phyloP scores from a whole-genome alignment of 35 echinoderm and acorn worm species.

The Eucidaris tribuloides region DNA sequence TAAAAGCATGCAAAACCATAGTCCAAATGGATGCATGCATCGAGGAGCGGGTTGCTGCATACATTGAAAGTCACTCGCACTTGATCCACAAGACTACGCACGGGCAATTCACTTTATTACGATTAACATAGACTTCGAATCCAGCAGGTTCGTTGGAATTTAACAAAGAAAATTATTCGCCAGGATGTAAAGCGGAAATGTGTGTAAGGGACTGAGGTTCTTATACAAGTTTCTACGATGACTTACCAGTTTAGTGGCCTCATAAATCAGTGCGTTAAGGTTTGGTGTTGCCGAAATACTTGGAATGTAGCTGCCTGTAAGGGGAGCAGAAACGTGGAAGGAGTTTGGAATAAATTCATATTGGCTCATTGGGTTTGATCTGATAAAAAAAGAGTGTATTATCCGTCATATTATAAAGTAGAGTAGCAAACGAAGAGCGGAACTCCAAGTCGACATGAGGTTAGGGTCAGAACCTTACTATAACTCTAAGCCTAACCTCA shows the following conservation, averaged over 20 bases:
- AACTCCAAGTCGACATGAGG: background rate
- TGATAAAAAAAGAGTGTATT: background rate
- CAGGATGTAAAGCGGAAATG: too few species aligned
- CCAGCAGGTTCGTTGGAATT: too few species aligned
- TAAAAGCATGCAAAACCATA: too few species aligned
- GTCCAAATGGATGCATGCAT: too few species aligned
- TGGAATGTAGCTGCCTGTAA: slow-evolving; percentile 46
- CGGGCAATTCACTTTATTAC: too few species aligned
- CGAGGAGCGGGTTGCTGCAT: too few species aligned
- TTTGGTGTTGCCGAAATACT: slow-evolving; percentile 60
- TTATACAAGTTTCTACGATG: background rate
- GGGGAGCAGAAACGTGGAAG: background rate
- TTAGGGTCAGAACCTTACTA: background rate
- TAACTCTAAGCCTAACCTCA: too few species aligned
- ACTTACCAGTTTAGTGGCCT: slow-evolving; percentile 52
- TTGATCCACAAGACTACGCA: too few species aligned
- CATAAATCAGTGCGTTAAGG: slow-evolving; percentile 44
- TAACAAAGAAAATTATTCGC: too few species aligned
- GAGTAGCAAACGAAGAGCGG: background rate
- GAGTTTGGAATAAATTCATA: background rate
- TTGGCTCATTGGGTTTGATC: background rate
- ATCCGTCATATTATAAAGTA: background rate
- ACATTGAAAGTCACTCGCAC: too few species aligned
- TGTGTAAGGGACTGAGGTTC: too few species aligned
- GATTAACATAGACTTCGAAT: too few species aligned